Conservation (phyloP, 2,113 vertebrate genomes). For the Varanus komodoensis region DNA sequence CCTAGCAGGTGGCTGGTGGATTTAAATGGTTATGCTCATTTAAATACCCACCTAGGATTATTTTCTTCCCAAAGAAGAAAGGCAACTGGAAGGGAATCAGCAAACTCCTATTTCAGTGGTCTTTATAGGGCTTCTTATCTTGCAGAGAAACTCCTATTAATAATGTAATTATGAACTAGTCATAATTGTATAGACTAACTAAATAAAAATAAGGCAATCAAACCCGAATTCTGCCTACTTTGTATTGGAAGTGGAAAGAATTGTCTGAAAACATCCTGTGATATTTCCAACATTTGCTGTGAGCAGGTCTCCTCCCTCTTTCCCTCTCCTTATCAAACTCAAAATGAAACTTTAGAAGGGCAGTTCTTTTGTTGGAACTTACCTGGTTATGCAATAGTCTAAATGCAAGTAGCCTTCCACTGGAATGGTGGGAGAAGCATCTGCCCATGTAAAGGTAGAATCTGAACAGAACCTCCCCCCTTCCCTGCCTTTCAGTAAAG, state of each 20-base stretch:
- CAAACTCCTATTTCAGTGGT: not conserved
- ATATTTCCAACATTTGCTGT: not conserved
- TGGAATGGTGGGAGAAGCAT: too few relatives aligned
- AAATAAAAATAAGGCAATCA: too few relatives aligned
- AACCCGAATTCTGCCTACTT: not conserved
- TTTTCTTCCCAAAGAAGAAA: constrained; percentile 18
- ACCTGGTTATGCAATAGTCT: too few relatives aligned
- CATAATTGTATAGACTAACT: not conserved
- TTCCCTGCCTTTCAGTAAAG: too few relatives aligned
- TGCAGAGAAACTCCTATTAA: not conserved
- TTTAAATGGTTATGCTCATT: constrained; percentile 48
- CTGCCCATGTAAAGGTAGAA: too few relatives aligned
- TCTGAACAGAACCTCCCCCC: too few relatives aligned
- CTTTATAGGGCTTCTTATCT: fast-evolving
- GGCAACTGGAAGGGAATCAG: not conserved
- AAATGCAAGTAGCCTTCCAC: too few relatives aligned
- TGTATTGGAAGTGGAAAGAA: not conserved
- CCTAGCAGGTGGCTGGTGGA: constrained; percentile 52
- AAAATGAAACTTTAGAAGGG: too few relatives aligned
- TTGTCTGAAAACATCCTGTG: not conserved
- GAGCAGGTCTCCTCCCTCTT: too few relatives aligned
- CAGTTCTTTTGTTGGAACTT: too few relatives aligned
- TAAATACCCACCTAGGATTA: constrained; percentile 15
- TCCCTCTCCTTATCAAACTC: too few relatives aligned
- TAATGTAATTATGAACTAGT: not conserved